Evolutionary conservation across 2,888 invertebrate species (phyloP).

Genomic region (Andrena trimmerana): DNA sequence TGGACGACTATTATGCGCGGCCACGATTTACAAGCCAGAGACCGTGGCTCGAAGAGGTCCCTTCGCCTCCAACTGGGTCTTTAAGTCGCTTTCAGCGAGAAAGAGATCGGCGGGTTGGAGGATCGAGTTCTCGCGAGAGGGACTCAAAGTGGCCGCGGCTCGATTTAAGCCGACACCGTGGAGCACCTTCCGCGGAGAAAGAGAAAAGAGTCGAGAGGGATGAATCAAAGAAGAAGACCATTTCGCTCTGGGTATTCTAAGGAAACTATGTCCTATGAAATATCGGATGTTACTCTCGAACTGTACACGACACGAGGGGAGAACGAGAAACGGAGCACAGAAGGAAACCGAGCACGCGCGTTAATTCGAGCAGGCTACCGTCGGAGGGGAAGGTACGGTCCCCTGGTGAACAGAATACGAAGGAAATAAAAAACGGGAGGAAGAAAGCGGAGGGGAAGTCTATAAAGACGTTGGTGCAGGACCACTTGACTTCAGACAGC

Average conservation of each 20-base stretch:
- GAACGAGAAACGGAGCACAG: not conserved
- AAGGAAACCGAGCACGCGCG: not conserved
- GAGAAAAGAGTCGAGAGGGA: not conserved
- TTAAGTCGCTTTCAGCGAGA: slow-evolving; percentile 46
- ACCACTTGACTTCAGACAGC: slow-evolving; percentile 78
- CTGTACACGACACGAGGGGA: not conserved
- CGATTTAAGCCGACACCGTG: slow-evolving; percentile 50
- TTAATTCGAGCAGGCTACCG: slow-evolving; percentile 33
- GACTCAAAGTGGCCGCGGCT: slow-evolving; percentile 37
- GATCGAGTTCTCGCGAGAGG: slow-evolving; percentile 30
- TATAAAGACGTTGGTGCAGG: slow-evolving; percentile 77
- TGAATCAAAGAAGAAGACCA: slow-evolving; percentile 4
- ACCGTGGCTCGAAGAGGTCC: slow-evolving; percentile 28
- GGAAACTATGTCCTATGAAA: not conserved
- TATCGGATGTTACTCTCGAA: not conserved
- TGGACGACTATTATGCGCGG: slow-evolving; percentile 44
- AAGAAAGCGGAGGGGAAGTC: slow-evolving; percentile 55
- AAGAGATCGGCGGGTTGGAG: not conserved
- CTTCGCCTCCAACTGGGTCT: slow-evolving; percentile 38
- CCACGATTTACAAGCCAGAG: slow-evolving; percentile 54
- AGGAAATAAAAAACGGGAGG: slow-evolving; percentile 15
- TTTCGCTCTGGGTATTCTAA: not conserved
- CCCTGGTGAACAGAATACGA: slow-evolving; percentile 5
- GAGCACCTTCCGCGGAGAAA: slow-evolving; percentile 1
- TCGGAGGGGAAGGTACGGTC: not conserved